Percentiles rank a stretch among this genome's conserved stretches.
These are phyloP conservation scores for Petrophora chlorosata DNA, from an alignment of 2,888 invertebrate genomes.

Conservation along the genomic window DNA sequence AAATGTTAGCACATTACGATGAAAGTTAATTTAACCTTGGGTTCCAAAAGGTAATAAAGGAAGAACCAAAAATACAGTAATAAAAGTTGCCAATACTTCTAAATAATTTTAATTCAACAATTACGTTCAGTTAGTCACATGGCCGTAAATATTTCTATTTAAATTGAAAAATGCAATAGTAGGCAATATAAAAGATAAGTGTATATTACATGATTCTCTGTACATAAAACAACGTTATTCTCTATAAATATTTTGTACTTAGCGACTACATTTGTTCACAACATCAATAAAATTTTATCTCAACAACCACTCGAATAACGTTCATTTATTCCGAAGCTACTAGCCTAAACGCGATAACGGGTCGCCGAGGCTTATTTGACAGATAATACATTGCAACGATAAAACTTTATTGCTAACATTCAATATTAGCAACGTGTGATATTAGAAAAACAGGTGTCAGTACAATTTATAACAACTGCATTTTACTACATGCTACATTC, in stretches of 20 bases:
- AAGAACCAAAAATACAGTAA: conserved; percentile 30
- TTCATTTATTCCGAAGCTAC: conserved; percentile 64
- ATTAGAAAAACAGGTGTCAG: conserved; percentile 50
- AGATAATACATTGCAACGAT: conserved; percentile 66
- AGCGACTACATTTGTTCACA: conserved; percentile 57
- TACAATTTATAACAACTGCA: conserved; percentile 46
- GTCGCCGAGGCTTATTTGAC: conserved; percentile 59
- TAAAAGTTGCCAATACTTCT: conserved; percentile 35
- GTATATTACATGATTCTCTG: conserved; percentile 45
- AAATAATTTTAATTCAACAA: conserved; percentile 51
- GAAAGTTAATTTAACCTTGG: conserved; percentile 14
- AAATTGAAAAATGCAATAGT: conserved; percentile 45
- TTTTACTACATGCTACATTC: conserved; percentile 29
- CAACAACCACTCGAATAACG: conserved; percentile 64
- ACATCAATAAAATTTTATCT: conserved; percentile 69
- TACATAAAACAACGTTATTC: conserved; percentile 40
- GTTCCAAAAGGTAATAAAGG: conserved; percentile 26
- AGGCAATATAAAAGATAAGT: conserved; percentile 35
- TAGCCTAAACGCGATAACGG: conserved; percentile 60
- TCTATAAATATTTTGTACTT: conserved; percentile 48
- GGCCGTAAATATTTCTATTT: conserved; percentile 42
- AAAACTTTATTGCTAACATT: conserved; percentile 53
- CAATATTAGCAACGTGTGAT: conserved; percentile 58
- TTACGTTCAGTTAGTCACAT: conserved; percentile 36
- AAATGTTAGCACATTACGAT: conserved; percentile 41